Percentiles rank a stretch among this genome's conserved stretches.
phyloP scores from a whole-genome alignment of 2,113 vertebrate genomes.

The Equus przewalskii region DNA sequence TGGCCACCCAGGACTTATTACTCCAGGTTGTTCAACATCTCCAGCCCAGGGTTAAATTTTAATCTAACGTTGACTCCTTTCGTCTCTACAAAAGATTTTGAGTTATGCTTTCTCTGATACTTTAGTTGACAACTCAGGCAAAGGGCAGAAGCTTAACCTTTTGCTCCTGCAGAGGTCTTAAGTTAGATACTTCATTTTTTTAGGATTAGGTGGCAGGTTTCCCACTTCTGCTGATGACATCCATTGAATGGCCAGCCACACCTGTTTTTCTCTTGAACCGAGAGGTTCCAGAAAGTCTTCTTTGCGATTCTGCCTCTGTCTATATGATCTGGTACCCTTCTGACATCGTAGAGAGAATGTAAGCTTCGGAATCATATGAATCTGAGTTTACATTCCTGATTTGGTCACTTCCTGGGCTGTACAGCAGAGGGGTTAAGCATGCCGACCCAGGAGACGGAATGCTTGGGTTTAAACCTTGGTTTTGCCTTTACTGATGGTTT shows the following conservation, averaged over 20 bases:
- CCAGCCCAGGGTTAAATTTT: neutral
- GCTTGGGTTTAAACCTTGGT: neutral
- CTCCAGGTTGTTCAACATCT: neutral
- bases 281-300: neutral
- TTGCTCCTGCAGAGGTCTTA: neutral
- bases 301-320: neutral
- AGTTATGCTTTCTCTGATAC: slow-evolving; percentile 40
- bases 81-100: neutral
- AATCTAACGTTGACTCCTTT: neutral
- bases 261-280: slow-evolving; percentile 7
- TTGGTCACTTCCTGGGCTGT: neutral
- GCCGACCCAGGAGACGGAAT: neutral
- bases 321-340: neutral
- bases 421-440: neutral
- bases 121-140: neutral
- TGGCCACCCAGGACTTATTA: neutral
- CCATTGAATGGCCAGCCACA: neutral
- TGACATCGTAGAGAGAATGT: neutral
- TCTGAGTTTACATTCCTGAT: neutral
- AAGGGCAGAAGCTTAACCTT: neutral
- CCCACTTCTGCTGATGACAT: neutral
- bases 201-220: neutral
- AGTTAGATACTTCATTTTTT: neutral
- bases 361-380: neutral
- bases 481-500: neutral